A percentile compares a stretch with the other conserved stretches of the same genome.
Evolutionary conservation across 1,140 invertebrate genomes (phyloP).

Genomic region (Homarus americanus): DNA sequence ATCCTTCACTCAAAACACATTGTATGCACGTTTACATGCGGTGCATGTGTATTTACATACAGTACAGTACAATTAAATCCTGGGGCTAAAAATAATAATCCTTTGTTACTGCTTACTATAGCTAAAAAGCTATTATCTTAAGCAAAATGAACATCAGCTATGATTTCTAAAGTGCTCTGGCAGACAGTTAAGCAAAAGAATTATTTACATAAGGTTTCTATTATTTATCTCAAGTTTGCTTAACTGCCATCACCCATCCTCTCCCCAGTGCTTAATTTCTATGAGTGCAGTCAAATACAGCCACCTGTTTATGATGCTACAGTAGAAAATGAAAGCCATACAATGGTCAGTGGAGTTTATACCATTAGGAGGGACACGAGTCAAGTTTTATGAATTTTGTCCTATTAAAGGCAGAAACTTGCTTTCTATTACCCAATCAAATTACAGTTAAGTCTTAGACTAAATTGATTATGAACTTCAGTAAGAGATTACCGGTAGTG

Average conservation of each 20-base stretch:
- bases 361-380: neutral
- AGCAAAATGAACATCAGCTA: neutral
- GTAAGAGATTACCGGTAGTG: too few species aligned
- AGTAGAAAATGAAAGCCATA: neutral
- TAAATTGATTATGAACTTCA: too few species aligned
- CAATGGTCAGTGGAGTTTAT: neutral
- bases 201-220: neutral
- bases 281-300: neutral
- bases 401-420: too few species aligned
- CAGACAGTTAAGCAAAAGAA: constrained; percentile 1
- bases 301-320: neutral
- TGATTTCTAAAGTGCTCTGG: constrained; percentile 1
- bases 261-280: constrained; percentile 6
- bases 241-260: constrained; percentile 9
- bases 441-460: too few species aligned
- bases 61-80: constrained; percentile 2
- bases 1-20: neutral
- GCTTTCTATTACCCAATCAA: too few species aligned
- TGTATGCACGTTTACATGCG: neutral
- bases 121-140: neutral
- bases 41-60: neutral
- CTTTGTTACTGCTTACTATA: constrained; percentile 2
- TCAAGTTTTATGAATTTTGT: neutral
- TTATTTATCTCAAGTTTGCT: neutral
- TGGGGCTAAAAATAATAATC: neutral